Evolutionary conservation across 2,888 invertebrate species (phyloP), one percentile per base, ranked within the genome.

Genomic region (Anodontia alba): DNA sequence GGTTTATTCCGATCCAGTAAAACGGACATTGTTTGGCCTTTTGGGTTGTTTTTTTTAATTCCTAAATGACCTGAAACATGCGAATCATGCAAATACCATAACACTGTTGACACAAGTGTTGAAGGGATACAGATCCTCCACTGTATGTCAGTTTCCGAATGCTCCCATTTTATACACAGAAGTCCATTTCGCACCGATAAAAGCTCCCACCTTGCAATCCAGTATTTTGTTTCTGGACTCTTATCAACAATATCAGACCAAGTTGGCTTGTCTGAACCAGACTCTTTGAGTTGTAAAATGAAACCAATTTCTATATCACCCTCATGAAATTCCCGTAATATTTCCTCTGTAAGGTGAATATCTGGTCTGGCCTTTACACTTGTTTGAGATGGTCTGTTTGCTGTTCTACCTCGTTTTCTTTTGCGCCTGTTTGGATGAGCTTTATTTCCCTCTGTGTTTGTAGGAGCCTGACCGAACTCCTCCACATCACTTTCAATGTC

Each of bases 131-230:
- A 81, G 3, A 78, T 76, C 43, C 46, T 42, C 72, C 54, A 62
- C 72, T 46, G 67, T 54, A 54, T 1, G 31, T 75, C 23, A 12
- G 31, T 29, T 38, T 3, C 15, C 26, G 68, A 8, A 51, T 68
- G 51, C 17, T 75, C 75, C 71, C 79, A 80, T 23, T 73, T 51
- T n/a, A n/a, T n/a, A n/a, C n/a, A n/a, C n/a, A n/a, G n/a, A n/a
- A n/a, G n/a, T n/a, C n/a, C n/a, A n/a, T n/a, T n/a, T n/a, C n/a
- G n/a, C n/a, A n/a, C n/a, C n/a, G n/a, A n/a, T n/a, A n/a, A n/a
- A n/a, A n/a, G n/a, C n/a, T n/a, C n/a, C n/a, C n/a, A n/a, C n/a
- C n/a, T n/a, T n/a, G n/a, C n/a, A n/a, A n/a, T n/a, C n/a, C n/a
- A n/a, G n/a, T n/a, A n/a, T n/a, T n/a, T n/a, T n/a, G n/a, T n/a